Percentiles rank a stretch among this genome's conserved stretches.
These are phyloP conservation scores for Thereva nobilitata DNA, from an alignment of 2,888 invertebrate genomes.

Conservation along the genomic window DNA sequence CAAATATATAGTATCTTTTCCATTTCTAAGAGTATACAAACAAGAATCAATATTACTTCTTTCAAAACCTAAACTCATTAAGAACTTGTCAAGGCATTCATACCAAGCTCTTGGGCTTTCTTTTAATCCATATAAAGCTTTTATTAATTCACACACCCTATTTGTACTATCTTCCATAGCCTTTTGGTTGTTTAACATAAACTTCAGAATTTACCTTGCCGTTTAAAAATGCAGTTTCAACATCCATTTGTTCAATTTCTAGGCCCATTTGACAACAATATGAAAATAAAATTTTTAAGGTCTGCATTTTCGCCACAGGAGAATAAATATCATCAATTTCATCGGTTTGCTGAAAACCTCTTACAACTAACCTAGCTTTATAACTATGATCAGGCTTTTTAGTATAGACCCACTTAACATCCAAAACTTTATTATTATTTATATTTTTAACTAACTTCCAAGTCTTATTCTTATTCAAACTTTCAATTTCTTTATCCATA, in stretches of 20 bases:
- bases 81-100: too few species aligned
- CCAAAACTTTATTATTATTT: background rate
- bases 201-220: conserved; percentile 39
- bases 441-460: background rate
- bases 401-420: background rate
- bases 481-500: background rate
- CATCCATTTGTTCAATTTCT: conserved; percentile 40
- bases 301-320: conserved; percentile 46
- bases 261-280: conserved; percentile 44
- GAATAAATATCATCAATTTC: conserved; percentile 41
- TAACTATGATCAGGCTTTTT: too few species aligned
- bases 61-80: too few species aligned
- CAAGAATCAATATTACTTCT: too few species aligned
- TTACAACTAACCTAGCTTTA: conserved; percentile 40
- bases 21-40: too few species aligned
- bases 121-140: conserved; percentile 46
- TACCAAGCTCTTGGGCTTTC: conserved; percentile 41
- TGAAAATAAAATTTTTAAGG: conserved; percentile 48
- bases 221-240: conserved; percentile 48
- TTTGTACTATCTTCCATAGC: conserved; percentile 46
- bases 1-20: too few species aligned
- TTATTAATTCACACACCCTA: conserved; percentile 48
- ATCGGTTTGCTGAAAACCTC: conserved; percentile 43
- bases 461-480: background rate
- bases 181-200: conserved; percentile 47